Conservation (phyloP, 2,888 invertebrate species). For the Deroplatys truncata region DNA sequence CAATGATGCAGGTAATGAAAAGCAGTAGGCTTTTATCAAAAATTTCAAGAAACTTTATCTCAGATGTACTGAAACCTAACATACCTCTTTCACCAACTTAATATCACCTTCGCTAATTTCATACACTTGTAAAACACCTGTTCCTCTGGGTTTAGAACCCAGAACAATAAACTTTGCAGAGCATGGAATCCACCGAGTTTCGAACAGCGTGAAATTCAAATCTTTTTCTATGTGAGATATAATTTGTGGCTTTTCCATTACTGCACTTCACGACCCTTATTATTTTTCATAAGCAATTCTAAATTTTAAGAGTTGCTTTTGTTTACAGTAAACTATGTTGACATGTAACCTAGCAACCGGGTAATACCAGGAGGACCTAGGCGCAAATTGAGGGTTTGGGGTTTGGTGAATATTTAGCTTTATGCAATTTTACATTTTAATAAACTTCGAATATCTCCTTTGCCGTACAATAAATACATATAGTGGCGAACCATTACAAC, state of each 20-base stretch:
- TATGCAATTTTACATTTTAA: not conserved
- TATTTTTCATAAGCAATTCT: not conserved
- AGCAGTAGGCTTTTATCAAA: not conserved
- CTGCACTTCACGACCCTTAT: not conserved
- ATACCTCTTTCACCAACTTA: constrained; percentile 61
- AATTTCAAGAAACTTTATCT: not conserved
- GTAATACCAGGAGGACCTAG: not conserved
- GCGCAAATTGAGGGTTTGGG: not conserved
- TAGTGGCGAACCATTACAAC: not conserved
- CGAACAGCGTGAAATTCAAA: constrained; percentile 81
- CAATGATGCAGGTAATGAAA: not conserved
- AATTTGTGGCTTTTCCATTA: constrained; percentile 81
- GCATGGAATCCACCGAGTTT: constrained; percentile 93
- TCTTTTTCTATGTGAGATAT: constrained; percentile 81
- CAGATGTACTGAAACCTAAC: not conserved
- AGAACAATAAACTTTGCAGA: constrained; percentile 89
- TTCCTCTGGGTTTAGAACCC: constrained; percentile 80
- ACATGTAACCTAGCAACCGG: not conserved
- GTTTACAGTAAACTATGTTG: not conserved
- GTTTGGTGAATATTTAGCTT: not conserved
- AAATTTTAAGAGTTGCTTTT: not conserved
- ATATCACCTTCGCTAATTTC: constrained; percentile 72
- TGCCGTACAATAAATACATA: not conserved
- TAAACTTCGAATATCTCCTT: not conserved
- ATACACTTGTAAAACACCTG: constrained; percentile 79